Evolutionary conservation across 2,113 vertebrate species (phyloP).

Genomic region (Ornithorhynchus anatinus): DNA sequence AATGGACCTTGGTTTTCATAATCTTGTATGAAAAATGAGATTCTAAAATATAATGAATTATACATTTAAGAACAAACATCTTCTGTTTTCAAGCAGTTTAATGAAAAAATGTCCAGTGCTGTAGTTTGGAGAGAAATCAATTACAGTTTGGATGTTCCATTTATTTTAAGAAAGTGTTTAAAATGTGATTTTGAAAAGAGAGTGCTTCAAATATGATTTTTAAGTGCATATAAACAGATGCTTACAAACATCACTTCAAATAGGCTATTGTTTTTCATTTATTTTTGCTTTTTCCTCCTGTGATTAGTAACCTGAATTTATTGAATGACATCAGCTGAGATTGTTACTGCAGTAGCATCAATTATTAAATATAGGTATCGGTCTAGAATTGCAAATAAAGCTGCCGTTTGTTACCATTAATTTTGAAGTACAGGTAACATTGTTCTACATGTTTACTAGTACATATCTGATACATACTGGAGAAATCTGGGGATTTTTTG

Average conservation of each 20-base stretch:
- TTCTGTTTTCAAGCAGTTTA: not conserved
- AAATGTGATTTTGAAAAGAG: not conserved
- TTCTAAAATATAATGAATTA: not conserved
- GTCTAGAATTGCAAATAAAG: no score
- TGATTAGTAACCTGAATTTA: not conserved
- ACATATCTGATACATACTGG: not conserved
- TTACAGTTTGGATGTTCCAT: not conserved
- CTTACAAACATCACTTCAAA: not conserved
- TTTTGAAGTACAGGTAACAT: not conserved
- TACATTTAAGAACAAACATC: not conserved
- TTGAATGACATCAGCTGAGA: not conserved
- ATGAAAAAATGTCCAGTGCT: not conserved
- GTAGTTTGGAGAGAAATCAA: not conserved
- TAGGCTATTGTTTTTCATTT: not conserved
- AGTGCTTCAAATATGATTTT: not conserved
- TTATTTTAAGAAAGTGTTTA: not conserved
- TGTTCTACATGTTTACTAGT: not conserved
- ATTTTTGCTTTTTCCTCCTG: not conserved
- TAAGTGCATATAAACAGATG: not conserved
- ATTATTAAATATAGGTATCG: not conserved
- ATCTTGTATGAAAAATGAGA: not conserved
- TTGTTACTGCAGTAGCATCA: not conserved
- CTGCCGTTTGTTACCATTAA: not conserved
- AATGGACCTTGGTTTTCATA: not conserved
- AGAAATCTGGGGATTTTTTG: slow-evolving; percentile 18